Conservation (phyloP, 2,888 invertebrate species). For the Dioctria linearis region DNA sequence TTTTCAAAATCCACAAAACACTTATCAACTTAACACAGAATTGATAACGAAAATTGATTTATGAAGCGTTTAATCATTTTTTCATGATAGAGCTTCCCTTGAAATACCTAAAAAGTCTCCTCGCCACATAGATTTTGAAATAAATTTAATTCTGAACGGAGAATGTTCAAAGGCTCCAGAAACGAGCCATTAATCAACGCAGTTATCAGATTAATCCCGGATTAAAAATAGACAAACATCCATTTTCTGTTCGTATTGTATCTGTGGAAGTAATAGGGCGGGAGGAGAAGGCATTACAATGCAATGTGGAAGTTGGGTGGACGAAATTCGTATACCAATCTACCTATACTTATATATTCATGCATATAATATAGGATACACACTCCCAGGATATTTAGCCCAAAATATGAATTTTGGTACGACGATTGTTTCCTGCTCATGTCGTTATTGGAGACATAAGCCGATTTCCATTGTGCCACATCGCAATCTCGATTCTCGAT, state of each 20-base stretch:
- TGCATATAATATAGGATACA: not conserved
- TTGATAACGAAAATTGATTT: constrained; percentile 51
- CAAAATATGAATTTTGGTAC: constrained; percentile 22
- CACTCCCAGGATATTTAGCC: not conserved
- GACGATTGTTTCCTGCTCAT: constrained; percentile 58
- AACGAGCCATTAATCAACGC: constrained; percentile 57
- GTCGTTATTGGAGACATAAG: constrained; percentile 67
- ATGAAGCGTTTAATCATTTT: constrained; percentile 47
- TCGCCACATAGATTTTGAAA: constrained; percentile 48
- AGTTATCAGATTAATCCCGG: constrained; percentile 59
- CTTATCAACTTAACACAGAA: constrained; percentile 45
- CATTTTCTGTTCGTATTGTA: constrained; percentile 54
- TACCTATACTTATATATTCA: too few relatives aligned
- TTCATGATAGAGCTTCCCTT: constrained; percentile 25
- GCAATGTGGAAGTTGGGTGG: too few relatives aligned
- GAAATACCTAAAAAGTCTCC: constrained; percentile 11
- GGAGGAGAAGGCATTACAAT: not conserved
- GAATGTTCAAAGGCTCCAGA: constrained; percentile 31
- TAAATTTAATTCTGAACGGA: constrained; percentile 52
- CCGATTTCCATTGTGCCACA: constrained; percentile 65
- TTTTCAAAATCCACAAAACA: not conserved
- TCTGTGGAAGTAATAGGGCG: not conserved
- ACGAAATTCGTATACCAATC: too few relatives aligned
- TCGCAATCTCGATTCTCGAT: constrained; percentile 53
- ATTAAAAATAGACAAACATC: constrained; percentile 59